These are phyloP conservation scores for Ylistrum balloti DNA, from an alignment of 1,140 invertebrate genomes.

Conservation along the genomic window DNA sequence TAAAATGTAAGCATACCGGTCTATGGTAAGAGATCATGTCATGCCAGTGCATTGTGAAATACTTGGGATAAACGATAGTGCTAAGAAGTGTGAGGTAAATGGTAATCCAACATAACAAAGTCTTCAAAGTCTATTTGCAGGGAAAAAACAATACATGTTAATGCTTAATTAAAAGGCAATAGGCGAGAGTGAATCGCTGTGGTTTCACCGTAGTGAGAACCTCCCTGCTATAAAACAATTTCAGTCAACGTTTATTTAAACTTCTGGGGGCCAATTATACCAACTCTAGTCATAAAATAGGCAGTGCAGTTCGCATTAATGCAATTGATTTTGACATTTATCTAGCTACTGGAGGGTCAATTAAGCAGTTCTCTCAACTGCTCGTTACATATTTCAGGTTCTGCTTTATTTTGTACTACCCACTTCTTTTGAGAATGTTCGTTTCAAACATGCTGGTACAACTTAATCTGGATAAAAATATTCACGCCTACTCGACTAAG, in stretches of 20 bases:
- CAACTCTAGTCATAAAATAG: constrained; percentile 3
- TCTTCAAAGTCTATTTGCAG: background rate
- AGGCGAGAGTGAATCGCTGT: background rate
- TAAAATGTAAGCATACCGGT: too few species aligned
- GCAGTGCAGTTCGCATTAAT: background rate
- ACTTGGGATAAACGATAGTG: too few species aligned
- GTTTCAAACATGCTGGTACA: background rate
- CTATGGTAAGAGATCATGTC: too few species aligned
- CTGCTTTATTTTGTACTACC: background rate
- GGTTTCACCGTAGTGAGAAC: background rate
- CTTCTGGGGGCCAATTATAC: constrained; percentile 25
- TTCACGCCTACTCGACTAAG: background rate
- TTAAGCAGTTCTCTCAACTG: background rate
- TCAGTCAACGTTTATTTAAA: constrained; percentile 14
- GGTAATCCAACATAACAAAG: background rate
- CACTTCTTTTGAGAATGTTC: background rate
- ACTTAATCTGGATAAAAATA: too few species aligned
- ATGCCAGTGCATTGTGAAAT: too few species aligned
- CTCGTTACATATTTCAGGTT: background rate
- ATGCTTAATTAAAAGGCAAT: constrained; percentile 19
- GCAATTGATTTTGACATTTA: constrained; percentile 21
- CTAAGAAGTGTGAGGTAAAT: background rate
- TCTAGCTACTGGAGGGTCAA: background rate
- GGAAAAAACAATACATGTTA: background rate
- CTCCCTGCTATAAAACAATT: constrained; percentile 16